Evolutionary conservation across 2,888 invertebrate species (phyloP), one percentile per base, ranked within the genome.

Genomic region (Apamea anceps): DNA sequence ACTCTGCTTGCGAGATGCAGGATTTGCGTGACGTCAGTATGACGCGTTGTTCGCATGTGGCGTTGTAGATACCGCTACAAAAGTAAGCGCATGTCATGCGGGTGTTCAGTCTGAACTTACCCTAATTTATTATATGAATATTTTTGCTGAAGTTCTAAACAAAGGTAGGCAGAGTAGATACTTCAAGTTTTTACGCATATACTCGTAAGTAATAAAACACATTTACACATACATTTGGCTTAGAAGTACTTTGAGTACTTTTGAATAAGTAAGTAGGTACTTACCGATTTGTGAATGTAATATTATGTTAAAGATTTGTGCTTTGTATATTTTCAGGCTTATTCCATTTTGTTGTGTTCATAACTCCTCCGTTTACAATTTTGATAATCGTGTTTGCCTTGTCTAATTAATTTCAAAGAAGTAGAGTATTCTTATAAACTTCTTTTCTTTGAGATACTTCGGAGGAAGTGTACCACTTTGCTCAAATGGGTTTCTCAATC

Each of bases 161-260:
- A 75, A 60, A 45, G 13, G 54, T 51, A 67, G 18, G 5, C 37
- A 5, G 0, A 28, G 51, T 32, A 48, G 21, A 25, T 42, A 15
- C 48, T 54, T 74, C 4, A 74, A 80, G 80, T 74, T 74, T 60
- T 57, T 62, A 75, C 51, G 32, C 13, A 65, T 32, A 32, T 37
- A n/a, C n/a, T n/a, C n/a, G n/a, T n/a, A 54, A 54, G 72, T 72
- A 74, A 77, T 72, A 77, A 45, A 82, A 83, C 76, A 74, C 66
- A 79, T 85, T 75, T 60, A 37, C 66, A 63, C 76, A 81, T 67
- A 77, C 77, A 85, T 77, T 82, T 78, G 28, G 75, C 75, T 85
- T 84, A 84, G 28, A 72, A 21, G 66, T 75, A 75, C 76, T 84
- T 81, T 51, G 18, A 72, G 62, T 63, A 67, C 51, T 85, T 60